Conservation (phyloP, 1,140 invertebrate species). For the Colletes gigas region DNA sequence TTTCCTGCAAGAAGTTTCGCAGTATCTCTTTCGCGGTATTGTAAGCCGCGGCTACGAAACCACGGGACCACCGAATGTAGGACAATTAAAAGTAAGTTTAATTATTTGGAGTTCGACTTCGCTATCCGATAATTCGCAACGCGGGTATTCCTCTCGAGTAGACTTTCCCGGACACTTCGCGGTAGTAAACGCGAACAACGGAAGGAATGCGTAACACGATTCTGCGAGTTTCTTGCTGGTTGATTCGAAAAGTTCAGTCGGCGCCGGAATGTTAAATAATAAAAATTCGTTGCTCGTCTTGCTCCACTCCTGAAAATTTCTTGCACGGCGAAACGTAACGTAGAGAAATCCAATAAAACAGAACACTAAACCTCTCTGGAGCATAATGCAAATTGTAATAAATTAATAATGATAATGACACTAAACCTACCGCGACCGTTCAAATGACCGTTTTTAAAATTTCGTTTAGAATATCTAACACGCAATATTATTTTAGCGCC, state of each 20-base stretch:
- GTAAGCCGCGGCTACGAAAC: background rate
- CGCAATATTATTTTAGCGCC: too few relatives aligned
- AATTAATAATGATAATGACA: too few relatives aligned
- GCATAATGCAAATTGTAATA: too few relatives aligned
- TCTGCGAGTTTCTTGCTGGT: background rate
- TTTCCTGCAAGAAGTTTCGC: background rate
- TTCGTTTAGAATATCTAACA: too few relatives aligned
- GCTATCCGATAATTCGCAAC: background rate
- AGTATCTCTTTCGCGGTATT: background rate
- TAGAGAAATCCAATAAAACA: too few relatives aligned
- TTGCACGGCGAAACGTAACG: too few relatives aligned
- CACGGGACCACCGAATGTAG: background rate
- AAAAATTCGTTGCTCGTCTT: too few relatives aligned
- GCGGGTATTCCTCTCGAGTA: background rate
- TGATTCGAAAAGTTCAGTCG: background rate
- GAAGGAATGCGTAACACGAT: background rate
- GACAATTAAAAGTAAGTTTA: slow-evolving; percentile 22
- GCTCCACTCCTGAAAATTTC: too few relatives aligned
- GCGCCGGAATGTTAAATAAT: too few relatives aligned
- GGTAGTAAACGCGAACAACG: background rate
- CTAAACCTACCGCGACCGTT: too few relatives aligned
- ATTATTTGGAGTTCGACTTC: slow-evolving; percentile 25
- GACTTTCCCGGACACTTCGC: background rate
- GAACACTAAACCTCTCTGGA: too few relatives aligned
- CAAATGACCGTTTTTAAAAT: too few relatives aligned